phyloP scores from a whole-genome alignment of 2,888 invertebrate genomes.

The Tetrapedia diversipes region DNA sequence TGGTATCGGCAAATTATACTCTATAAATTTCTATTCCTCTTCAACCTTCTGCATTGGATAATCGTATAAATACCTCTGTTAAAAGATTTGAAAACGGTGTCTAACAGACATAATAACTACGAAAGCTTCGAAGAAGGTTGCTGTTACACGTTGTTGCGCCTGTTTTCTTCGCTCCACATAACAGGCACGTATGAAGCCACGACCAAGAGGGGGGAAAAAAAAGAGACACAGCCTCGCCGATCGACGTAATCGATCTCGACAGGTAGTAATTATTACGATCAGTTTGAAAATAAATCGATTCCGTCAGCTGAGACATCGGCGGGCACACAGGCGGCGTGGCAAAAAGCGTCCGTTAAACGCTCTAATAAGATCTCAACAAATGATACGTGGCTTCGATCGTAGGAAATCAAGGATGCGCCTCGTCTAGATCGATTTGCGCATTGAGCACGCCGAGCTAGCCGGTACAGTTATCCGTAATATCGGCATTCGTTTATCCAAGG shows the following conservation, averaged over 20 bases:
- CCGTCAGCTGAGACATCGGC: neutral
- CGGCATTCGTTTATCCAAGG: slow-evolving; percentile 61
- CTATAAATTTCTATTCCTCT: no score
- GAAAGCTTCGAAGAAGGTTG: neutral
- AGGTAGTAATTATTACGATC: slow-evolving; percentile 45
- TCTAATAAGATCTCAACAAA: slow-evolving; percentile 42
- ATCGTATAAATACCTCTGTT: no score
- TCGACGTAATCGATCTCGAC: slow-evolving; percentile 35
- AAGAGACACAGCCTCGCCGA: neutral
- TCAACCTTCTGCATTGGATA: no score
- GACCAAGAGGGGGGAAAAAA: neutral
- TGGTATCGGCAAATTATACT: no score
- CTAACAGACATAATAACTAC: neutral
- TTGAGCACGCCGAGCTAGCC: slow-evolving; percentile 24
- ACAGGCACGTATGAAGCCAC: neutral
- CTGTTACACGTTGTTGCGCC: neutral
- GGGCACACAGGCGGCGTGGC: neutral
- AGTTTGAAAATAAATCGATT: slow-evolving; percentile 35
- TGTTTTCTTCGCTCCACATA: slow-evolving; percentile 11
- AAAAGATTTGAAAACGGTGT: neutral
- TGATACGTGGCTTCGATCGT: slow-evolving; percentile 40
- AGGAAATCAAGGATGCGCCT: slow-evolving; percentile 50
- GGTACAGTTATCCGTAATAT: slow-evolving; percentile 69
- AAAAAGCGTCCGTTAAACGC: slow-evolving; percentile 30
- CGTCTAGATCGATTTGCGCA: slow-evolving; percentile 61